A percentile compares a stretch with the other conserved stretches of the same genome.
These are phyloP conservation scores for Orthonychiurus folsomi DNA, from an alignment of 2,888 invertebrate genomes.

Conservation along the genomic window DNA sequence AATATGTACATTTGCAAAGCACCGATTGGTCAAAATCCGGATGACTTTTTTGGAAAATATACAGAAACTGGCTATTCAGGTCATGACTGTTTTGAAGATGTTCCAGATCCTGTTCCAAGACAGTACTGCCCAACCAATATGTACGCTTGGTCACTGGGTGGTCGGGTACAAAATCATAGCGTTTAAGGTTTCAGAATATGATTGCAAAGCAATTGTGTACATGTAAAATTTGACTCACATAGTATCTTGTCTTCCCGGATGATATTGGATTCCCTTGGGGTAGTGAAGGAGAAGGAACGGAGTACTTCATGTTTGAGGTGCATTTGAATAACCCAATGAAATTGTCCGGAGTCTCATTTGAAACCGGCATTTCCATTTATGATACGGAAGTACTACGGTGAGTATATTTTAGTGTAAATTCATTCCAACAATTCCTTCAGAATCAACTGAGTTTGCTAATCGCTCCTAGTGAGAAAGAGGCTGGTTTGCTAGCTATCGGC, in stretches of 20 bases:
- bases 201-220: not conserved
- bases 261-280: conserved; percentile 15
- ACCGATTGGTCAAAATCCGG: not conserved
- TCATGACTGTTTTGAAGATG: not conserved
- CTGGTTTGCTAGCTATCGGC: conserved; percentile 5
- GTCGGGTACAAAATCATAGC: not conserved
- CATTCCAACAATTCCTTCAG: too few species aligned
- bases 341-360: conserved; percentile 2
- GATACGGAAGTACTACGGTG: conserved; percentile 13
- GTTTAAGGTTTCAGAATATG: not conserved
- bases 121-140: not conserved
- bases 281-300: conserved; percentile 7
- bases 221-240: not conserved
- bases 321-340: conserved; percentile 19
- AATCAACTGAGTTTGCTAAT: too few species aligned
- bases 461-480: conserved; percentile 6
- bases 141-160: conserved; percentile 13
- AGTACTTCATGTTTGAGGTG: conserved; percentile 15
- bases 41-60: not conserved
- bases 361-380: conserved; percentile 14
- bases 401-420: too few species aligned
- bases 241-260: conserved; percentile 11
- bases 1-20: conserved; percentile 12
- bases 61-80: not conserved
- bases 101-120: not conserved